These are phyloP conservation scores for Tricholauxania praeusta DNA, from an alignment of 2,888 invertebrate genomes.

Conservation along the genomic window DNA sequence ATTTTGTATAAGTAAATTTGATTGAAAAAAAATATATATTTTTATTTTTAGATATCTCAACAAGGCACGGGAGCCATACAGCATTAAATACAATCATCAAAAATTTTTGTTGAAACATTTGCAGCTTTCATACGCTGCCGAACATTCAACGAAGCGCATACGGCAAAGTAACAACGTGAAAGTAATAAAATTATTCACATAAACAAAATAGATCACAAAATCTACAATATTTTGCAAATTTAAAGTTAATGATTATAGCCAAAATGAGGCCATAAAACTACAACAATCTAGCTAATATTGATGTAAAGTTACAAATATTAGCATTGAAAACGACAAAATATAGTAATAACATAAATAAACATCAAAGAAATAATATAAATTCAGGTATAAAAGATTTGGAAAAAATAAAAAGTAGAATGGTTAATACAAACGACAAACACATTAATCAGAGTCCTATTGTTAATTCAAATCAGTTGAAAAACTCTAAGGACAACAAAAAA, in stretches of 20 bases:
- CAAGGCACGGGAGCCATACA: slow-evolving; percentile 6
- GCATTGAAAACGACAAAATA: neutral
- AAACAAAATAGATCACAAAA: no score
- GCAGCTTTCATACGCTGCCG: slow-evolving; percentile 6
- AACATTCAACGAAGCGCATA: neutral
- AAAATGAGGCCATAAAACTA: slow-evolving; percentile 4
- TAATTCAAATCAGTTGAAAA: slow-evolving; percentile 45
- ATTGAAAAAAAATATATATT: neutral
- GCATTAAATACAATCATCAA: neutral
- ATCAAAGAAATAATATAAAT: neutral
- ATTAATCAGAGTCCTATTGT: slow-evolving; percentile 49
- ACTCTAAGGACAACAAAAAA: slow-evolving; percentile 30
- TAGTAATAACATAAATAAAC: neutral
- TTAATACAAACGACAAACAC: slow-evolving; percentile 46
- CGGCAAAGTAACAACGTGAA: neutral
- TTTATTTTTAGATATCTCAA: slow-evolving; percentile 22
- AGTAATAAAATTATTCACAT: neutral
- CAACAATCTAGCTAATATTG: no score
- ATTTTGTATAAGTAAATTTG: no score
- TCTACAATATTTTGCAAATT: no score
- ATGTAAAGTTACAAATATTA: no score
- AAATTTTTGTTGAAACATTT: slow-evolving; percentile 5
- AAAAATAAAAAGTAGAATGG: slow-evolving; percentile 45
- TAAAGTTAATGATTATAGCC: neutral
- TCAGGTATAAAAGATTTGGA: neutral